These are phyloP conservation scores for Falco punctatus DNA, from an alignment of 2,113 vertebrate genomes.

Conservation along the genomic window DNA sequence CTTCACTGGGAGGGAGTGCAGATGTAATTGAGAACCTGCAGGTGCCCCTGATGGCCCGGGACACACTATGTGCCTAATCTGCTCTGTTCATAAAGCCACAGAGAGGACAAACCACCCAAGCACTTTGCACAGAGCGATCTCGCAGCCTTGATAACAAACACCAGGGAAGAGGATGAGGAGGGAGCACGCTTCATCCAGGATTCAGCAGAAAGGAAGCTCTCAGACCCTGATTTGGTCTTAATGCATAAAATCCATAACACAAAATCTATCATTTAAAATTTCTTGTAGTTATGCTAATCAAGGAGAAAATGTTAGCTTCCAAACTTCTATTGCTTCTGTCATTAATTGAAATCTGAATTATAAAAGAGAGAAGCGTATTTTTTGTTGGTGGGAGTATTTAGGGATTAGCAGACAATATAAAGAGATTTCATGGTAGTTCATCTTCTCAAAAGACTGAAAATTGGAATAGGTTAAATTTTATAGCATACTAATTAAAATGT, in stretches of 20 bases:
- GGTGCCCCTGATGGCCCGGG: neutral
- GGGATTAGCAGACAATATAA: neutral
- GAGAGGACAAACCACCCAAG: neutral
- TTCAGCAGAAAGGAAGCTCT: neutral
- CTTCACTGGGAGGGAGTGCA: neutral
- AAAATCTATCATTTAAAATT: neutral
- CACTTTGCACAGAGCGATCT: fast-evolving
- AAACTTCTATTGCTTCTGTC: neutral
- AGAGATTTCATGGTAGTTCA: too few species aligned
- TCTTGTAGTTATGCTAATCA: neutral
- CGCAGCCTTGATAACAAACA: neutral
- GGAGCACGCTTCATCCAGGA: neutral
- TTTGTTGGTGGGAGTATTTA: neutral
- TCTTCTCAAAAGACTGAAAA: neutral
- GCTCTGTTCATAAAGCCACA: too few species aligned
- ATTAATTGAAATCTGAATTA: neutral
- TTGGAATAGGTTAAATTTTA: neutral
- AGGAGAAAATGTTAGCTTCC: neutral
- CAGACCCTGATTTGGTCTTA: neutral
- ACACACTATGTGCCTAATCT: fast-evolving
- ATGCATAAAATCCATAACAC: neutral
- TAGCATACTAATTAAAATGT: neutral
- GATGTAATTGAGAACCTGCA: neutral
- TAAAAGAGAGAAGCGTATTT: neutral
- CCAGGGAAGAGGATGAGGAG: neutral